A percentile compares a stretch with the other conserved stretches of the same genome.
Conservation (phyloP, 2,888 invertebrate species). For the Apotomis turbidana region DNA sequence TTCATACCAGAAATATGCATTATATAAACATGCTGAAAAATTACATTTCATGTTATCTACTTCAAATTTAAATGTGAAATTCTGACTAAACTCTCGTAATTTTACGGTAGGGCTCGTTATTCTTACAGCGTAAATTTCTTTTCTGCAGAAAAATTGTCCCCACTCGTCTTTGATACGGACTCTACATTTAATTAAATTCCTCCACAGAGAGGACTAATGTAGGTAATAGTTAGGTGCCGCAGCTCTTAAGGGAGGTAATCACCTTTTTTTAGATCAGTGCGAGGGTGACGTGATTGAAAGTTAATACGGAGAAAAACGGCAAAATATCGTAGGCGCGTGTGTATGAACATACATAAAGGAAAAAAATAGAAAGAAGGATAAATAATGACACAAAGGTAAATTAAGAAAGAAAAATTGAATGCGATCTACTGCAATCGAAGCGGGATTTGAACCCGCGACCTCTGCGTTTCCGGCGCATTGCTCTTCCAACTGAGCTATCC, state of each 20-base stretch:
- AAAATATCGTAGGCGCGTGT: not conserved
- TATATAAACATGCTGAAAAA: not conserved
- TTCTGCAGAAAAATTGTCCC: constrained; percentile 55
- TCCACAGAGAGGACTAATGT: constrained; percentile 43
- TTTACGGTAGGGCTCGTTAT: constrained; percentile 46
- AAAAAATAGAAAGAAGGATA: constrained; percentile 50
- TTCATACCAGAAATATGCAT: not conserved
- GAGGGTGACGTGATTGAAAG: constrained; percentile 2
- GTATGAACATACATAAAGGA: constrained; percentile 26
- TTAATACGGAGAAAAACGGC: not conserved
- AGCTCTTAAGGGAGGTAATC: constrained; percentile 31
- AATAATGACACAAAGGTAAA: too few species aligned
- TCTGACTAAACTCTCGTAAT: constrained; percentile 23
- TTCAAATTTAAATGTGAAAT: constrained; percentile 17
- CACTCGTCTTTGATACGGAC: constrained; percentile 47
- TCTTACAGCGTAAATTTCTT: constrained; percentile 47
- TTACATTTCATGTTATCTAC: not conserved
- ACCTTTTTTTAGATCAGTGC: constrained; percentile 24
- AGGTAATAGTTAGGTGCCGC: constrained; percentile 43
- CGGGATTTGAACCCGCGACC: too few species aligned
- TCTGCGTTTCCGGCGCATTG: too few species aligned
- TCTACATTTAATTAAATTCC: constrained; percentile 66
- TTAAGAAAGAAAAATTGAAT: too few species aligned
- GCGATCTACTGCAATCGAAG: too few species aligned
- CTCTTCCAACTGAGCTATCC: too few species aligned